These are phyloP conservation scores for Norana najaformis DNA, from an alignment of 2,888 invertebrate genomes.

Conservation along the genomic window DNA sequence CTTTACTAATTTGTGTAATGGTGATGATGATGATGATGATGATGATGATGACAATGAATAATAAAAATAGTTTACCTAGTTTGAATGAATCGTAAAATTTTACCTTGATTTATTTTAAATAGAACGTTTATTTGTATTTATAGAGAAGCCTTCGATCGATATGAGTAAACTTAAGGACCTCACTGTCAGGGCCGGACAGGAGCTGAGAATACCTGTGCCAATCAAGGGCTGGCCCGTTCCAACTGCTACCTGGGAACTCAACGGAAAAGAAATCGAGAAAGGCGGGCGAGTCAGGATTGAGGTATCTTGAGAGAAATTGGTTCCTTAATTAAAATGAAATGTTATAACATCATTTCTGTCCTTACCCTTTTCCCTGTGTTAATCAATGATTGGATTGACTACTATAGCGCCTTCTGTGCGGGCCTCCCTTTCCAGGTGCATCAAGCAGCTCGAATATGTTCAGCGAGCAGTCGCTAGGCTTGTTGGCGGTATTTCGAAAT, in stretches of 20 bases:
- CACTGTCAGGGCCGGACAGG: conserved; percentile 94
- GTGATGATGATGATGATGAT: conserved; percentile 18
- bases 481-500: too few relatives aligned
- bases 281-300: conserved; percentile 37
- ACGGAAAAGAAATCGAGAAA: conserved; percentile 30
- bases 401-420: too few relatives aligned
- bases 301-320: conserved; percentile 28
- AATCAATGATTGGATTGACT: too few relatives aligned
- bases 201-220: conserved; percentile 94
- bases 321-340: background rate
- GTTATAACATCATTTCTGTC: too few relatives aligned
- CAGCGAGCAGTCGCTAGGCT: too few relatives aligned
- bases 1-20: too few relatives aligned
- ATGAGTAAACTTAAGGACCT: conserved; percentile 75
- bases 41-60: background rate
- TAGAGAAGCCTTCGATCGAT: conserved; percentile 86
- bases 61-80: background rate
- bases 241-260: conserved; percentile 81
- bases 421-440: too few relatives aligned
- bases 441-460: too few relatives aligned
- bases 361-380: too few relatives aligned
- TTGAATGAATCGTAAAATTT: background rate
- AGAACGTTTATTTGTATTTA: background rate
- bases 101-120: background rate
- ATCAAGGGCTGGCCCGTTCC: conserved; percentile 92